Base-by-base conservation (phyloP, 2,797 vertebrate species). In the Anniella stebbinsi region DNA sequence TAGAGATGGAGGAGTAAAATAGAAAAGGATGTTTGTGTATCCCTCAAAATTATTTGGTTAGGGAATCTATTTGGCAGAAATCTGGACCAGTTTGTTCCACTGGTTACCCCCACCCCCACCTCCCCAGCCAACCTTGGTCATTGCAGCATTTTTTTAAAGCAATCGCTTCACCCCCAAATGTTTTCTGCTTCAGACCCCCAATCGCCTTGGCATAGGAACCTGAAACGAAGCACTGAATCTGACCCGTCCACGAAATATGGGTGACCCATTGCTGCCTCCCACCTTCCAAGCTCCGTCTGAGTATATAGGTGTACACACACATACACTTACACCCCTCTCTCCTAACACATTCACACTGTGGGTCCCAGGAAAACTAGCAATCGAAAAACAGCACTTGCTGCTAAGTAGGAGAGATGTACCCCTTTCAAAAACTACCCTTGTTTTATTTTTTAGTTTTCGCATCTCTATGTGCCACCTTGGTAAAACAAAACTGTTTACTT, bases 121-220 rank as follows among this genome's bases (percentile, higher is more conserved):
- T 45, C 30, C 72, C 80, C 48, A 83, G 69, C 72, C 80, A 83
- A 69, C 36, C 60, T 69, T 70, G 48, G 86, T 48, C 72, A 87
- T 83, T 90, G 89, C 89, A 87, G 85, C 45, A 70, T 18, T 60
- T 85, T 73, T 72, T n/a, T 28, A 75, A 69, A 36, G 78, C 41
- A 41, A n/a, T 45, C 9, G 21, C 80, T 84, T 41, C 45, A 90
- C 36, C 70, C 66, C 66, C 33, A 36, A 25, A 38, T 8, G 10
- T 21, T 41, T 73, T 21, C 86, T 84, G 57, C 48, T 87, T 87
- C 72, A 45, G 85, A 70, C 51, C 63, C 18, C 72, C 36, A 38
- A 28, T 38, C n/a, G 17, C 18, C 51, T 51, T 69, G 63, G 17
- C 28, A 12, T 18, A 38, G 30, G n/a, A 38, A 57, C n/a, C 45